These are phyloP conservation scores for Tachyglossus aculeatus DNA, from an alignment of 2,797 vertebrate species.

Conservation along the genomic window DNA sequence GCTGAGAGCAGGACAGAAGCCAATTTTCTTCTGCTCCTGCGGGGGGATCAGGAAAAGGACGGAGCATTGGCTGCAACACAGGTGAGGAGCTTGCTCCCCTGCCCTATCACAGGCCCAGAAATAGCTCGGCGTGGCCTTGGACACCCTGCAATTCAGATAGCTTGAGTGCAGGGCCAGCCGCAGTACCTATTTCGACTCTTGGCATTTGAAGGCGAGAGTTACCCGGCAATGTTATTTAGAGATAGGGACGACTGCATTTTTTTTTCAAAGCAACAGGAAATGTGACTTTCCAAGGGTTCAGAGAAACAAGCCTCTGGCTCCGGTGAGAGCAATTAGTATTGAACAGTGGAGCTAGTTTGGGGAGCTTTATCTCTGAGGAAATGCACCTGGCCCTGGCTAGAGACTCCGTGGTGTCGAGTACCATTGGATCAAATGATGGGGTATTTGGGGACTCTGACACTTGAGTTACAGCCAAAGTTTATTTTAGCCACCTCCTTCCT, in stretches of 20 bases:
- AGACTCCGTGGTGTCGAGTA: slow-evolving; percentile 24
- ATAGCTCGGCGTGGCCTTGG: too few species aligned
- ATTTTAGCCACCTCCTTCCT: background rate
- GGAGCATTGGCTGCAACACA: too few species aligned
- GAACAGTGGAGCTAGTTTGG: background rate
- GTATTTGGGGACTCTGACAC: background rate
- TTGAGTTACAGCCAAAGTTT: background rate
- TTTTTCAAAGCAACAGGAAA: slow-evolving; percentile 22
- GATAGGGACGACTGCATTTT: background rate
- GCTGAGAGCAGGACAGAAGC: too few species aligned
- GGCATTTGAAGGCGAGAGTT: background rate
- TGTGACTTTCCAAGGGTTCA: slow-evolving; percentile 25
- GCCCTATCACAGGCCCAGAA: too few species aligned
- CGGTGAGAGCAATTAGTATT: slow-evolving; percentile 36
- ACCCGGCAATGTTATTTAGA: background rate
- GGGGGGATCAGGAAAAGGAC: too few species aligned
- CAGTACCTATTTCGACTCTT: background rate
- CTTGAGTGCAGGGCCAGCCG: background rate
- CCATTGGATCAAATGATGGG: background rate
- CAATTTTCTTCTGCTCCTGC: too few species aligned
- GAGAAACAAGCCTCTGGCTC: slow-evolving; percentile 13
- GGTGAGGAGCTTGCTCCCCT: too few species aligned
- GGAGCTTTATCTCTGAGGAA: slow-evolving; percentile 15
- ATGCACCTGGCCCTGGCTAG: slow-evolving; percentile 13
- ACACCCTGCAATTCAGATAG: too few species aligned